A percentile compares a stretch with the other conserved stretches of the same genome.
phyloP scores from a whole-genome alignment of 2,888 invertebrate species.

The Chrysodeixis includens region DNA sequence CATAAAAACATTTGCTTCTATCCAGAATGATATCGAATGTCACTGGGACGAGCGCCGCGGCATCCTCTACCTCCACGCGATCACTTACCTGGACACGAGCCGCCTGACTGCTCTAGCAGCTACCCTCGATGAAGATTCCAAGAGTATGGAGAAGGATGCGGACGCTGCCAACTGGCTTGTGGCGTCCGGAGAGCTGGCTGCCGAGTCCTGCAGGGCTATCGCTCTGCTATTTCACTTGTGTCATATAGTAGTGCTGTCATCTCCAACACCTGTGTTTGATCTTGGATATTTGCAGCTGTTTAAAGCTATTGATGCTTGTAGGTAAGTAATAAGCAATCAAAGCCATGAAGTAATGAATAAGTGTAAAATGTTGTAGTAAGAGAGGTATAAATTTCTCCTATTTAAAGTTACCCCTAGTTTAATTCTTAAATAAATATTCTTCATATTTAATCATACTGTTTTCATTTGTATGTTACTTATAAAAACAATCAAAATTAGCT shows the following conservation, averaged over 20 bases:
- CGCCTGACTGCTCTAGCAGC: constrained; percentile 73
- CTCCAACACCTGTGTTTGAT: constrained; percentile 91
- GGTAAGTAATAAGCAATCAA: constrained; percentile 82
- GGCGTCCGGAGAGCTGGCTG: constrained; percentile 85
- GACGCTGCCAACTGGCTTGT: constrained; percentile 90
- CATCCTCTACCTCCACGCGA: constrained; percentile 87
- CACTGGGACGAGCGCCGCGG: constrained; percentile 88
- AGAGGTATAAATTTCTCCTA: too few relatives aligned
- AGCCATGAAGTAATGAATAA: too few relatives aligned
- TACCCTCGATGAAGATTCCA: constrained; percentile 73
- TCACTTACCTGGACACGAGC: constrained; percentile 83
- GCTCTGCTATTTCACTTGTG: constrained; percentile 94
- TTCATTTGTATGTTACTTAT: too few relatives aligned
- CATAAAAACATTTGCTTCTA: neutral
- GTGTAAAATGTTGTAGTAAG: too few relatives aligned
- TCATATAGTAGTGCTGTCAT: constrained; percentile 91
- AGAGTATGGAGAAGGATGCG: constrained; percentile 80
- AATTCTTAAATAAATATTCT: too few relatives aligned
- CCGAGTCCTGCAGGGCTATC: constrained; percentile 91
- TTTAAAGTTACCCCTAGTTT: too few relatives aligned
- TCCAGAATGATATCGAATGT: constrained; percentile 89
- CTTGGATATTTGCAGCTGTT: constrained; percentile 94
- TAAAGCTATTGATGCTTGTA: constrained; percentile 93
- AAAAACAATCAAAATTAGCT: too few relatives aligned
- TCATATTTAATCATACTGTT: too few relatives aligned